Evolutionary conservation across 2,113 vertebrate genomes (phyloP).

Genomic region (Dolichallabes microphthalmus): DNA sequence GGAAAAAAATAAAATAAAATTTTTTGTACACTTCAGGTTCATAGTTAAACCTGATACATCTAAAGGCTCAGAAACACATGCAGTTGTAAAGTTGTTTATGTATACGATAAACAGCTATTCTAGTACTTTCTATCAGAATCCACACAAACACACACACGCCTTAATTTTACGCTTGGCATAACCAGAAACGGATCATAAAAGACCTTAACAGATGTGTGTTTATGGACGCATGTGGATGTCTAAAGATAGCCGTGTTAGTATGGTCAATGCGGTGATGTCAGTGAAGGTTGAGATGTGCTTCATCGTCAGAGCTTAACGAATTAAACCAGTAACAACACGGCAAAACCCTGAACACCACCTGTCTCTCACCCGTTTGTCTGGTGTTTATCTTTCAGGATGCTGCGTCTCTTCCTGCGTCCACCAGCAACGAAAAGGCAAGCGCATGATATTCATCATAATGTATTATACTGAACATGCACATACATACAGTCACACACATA

Average conservation of each 20-base stretch:
- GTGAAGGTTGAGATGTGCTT: not conserved
- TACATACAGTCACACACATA: no score
- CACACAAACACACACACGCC: conserved; percentile 20
- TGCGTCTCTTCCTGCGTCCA: conserved; percentile 52
- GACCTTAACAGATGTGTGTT: not conserved
- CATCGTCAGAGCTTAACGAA: not conserved
- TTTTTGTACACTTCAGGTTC: not conserved
- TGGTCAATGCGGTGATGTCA: not conserved
- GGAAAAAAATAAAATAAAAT: no score
- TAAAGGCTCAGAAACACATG: not conserved
- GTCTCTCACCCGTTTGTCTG: conserved; percentile 21
- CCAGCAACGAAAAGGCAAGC: conserved; percentile 60
- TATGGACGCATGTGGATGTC: not conserved
- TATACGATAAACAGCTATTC: not conserved
- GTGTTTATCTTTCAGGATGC: conserved; percentile 57
- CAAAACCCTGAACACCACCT: not conserved
- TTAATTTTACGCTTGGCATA: not conserved
- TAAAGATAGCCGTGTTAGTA: not conserved
- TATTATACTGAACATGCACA: not conserved
- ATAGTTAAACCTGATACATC: not conserved
- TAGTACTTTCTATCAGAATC: no score
- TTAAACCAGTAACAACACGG: conserved; percentile 1
- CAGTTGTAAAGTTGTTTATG: not conserved
- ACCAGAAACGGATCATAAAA: not conserved
- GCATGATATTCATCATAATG: conserved; percentile 58